phyloP scores from a whole-genome alignment of 2,113 vertebrate species.

The Seriola rivoliana region DNA sequence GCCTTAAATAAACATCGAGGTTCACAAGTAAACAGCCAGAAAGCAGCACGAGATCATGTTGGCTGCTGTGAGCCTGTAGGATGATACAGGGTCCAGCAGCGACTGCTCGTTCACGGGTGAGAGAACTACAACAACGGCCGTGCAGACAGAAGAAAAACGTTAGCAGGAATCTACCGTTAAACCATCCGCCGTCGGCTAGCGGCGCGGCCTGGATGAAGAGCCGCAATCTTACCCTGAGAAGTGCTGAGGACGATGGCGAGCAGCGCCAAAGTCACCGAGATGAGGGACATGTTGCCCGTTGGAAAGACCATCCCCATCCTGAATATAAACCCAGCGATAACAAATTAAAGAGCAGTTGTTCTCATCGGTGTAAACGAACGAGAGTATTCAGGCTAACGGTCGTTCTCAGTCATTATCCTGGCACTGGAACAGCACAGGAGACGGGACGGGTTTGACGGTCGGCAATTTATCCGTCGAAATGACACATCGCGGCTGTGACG shows the following conservation, averaged over 20 bases:
- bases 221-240: constrained; percentile 79
- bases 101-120: neutral
- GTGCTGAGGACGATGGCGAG: constrained; percentile 75
- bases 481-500: constrained; percentile 77
- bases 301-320: constrained; percentile 52
- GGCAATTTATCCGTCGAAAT: constrained; percentile 63
- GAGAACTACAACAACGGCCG: neutral
- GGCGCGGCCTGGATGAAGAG: constrained; percentile 54
- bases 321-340: neutral
- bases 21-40: constrained; percentile 9
- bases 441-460: constrained; percentile 20
- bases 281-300: constrained; percentile 69
- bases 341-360: neutral
- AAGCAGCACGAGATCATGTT: neutral
- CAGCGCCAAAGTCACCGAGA: constrained; percentile 71
- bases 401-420: constrained; percentile 36
- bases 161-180: neutral
- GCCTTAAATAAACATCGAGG: constrained; percentile 18
- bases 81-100: neutral
- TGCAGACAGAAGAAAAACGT: rapidly evolving
- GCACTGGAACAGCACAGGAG: constrained; percentile 22
- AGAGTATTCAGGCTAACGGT: constrained; percentile 29
- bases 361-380: neutral
- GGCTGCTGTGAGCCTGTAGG: neutral
- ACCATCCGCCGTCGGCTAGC: constrained; percentile 7